phyloP scores from a whole-genome alignment of 2,797 vertebrate genomes.

The Rhinogobio ventralis region DNA sequence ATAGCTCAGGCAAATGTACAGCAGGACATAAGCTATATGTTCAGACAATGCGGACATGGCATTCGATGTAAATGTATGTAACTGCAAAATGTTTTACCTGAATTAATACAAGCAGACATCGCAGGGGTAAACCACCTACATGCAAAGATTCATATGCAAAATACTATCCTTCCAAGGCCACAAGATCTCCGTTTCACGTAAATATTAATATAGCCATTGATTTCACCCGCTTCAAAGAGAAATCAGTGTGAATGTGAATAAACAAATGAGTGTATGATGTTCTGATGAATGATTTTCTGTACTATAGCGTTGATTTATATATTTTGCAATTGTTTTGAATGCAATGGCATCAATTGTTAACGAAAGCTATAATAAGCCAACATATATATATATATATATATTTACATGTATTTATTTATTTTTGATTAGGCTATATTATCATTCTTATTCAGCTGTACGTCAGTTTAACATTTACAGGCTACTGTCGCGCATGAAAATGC shows the following conservation, averaged over 20 bases:
- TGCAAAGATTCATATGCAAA: conserved; percentile 61
- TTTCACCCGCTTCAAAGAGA: conserved; percentile 57
- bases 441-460: neutral
- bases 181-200: conserved; percentile 55
- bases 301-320: neutral
- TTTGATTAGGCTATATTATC: neutral
- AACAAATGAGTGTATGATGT: conserved; percentile 24
- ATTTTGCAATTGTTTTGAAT: neutral
- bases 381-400: too few relatives aligned
- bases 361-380: neutral
- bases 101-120: conserved; percentile 37
- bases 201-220: conserved; percentile 58
- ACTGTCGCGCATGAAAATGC: conserved; percentile 16
- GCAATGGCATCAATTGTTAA: conserved; percentile 12
- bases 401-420: too few relatives aligned
- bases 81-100: conserved; percentile 45
- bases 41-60: conserved; percentile 6
- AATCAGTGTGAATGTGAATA: conserved; percentile 39
- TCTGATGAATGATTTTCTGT: neutral
- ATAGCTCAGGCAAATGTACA: conserved; percentile 19
- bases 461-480: conserved; percentile 15
- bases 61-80: conserved; percentile 20
- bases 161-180: conserved; percentile 26
- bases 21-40: conserved; percentile 3
- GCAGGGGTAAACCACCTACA: conserved; percentile 67